These are phyloP conservation scores for Muscicapa comitata DNA, from an alignment of 2,797 vertebrate species.

Conservation along the genomic window DNA sequence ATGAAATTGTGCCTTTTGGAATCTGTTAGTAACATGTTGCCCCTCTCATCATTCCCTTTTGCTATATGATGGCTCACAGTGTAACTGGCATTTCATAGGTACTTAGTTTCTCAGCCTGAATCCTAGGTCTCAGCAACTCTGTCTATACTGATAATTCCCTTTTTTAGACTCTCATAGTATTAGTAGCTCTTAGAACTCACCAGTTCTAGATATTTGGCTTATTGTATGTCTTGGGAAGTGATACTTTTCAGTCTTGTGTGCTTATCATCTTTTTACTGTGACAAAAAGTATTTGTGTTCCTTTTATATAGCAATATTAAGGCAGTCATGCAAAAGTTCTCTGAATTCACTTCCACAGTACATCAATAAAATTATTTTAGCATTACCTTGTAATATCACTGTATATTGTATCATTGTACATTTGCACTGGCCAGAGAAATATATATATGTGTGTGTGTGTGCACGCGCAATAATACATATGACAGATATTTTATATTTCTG, in stretches of 20 bases:
- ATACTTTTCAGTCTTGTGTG: neutral
- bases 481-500: neutral
- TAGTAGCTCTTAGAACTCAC: neutral
- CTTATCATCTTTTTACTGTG: neutral
- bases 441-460: no score
- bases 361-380: neutral
- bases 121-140: neutral
- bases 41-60: neutral
- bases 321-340: neutral
- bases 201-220: neutral
- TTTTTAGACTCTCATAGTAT: neutral
- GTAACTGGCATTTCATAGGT: neutral
- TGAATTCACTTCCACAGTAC: neutral
- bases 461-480: neutral
- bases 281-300: neutral
- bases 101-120: neutral
- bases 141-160: neutral
- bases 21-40: neutral
- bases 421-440: neutral
- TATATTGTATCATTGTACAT: neutral
- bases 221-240: neutral
- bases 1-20: neutral
- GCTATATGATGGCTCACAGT: neutral
- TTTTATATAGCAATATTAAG: neutral
- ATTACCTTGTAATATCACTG: neutral